phyloP scores from a whole-genome alignment of 2,797 vertebrate species.

The Thripadectes ignobilis region DNA sequence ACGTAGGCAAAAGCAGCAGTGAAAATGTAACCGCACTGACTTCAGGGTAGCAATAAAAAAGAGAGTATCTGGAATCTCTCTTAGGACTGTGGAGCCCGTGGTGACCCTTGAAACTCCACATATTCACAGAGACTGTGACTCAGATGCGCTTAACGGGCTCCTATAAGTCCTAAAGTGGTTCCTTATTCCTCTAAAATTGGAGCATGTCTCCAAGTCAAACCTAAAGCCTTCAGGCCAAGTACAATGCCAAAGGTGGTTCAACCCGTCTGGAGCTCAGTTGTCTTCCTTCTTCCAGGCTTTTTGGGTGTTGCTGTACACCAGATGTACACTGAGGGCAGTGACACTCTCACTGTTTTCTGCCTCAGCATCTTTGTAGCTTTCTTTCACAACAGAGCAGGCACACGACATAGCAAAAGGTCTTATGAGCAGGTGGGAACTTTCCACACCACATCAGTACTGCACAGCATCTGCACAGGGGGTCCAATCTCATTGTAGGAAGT shows the following conservation, averaged over 20 bases:
- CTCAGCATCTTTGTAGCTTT: neutral
- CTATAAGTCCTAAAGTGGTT: neutral
- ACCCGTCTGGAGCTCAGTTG: neutral
- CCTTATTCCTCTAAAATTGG: neutral
- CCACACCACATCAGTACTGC: accelerated
- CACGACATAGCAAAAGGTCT: neutral
- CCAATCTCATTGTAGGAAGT: neutral
- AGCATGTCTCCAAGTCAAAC: neutral
- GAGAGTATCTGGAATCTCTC: neutral
- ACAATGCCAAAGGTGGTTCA: neutral
- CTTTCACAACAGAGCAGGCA: neutral
- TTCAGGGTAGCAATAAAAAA: neutral
- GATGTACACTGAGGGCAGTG: neutral
- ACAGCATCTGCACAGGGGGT: accelerated
- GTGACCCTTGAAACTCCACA: neutral
- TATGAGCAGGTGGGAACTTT: neutral
- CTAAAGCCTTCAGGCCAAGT: neutral
- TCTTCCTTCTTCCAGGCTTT: neutral
- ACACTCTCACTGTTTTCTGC: neutral
- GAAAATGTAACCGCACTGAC: neutral
- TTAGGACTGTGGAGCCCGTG: neutral
- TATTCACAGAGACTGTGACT: neutral
- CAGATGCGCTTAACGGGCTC: neutral
- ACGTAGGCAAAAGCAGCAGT: neutral
- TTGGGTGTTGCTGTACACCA: neutral